phyloP scores from a whole-genome alignment of 2,113 vertebrate species.

The Pseudois nayaur region DNA sequence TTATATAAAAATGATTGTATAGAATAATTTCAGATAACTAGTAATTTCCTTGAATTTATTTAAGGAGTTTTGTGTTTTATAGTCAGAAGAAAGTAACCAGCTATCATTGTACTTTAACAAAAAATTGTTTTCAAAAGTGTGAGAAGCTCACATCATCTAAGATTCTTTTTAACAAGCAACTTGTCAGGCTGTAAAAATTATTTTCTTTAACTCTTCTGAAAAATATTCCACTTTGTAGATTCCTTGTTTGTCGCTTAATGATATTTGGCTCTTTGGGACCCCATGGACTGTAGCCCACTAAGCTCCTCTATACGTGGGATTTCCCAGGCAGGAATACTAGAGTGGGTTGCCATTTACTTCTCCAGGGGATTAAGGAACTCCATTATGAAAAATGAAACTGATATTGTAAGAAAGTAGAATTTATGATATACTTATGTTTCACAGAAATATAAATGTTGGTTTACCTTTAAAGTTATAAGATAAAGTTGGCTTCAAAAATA shows the following conservation, averaged over 20 bases:
- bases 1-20: neutral
- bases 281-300: neutral
- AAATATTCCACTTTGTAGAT: neutral
- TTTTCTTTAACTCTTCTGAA: neutral
- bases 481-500: neutral
- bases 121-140: neutral
- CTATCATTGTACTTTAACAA: neutral
- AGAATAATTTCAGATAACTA: neutral
- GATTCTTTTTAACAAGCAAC: neutral
- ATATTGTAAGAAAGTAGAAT: neutral
- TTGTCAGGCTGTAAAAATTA: neutral
- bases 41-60: neutral
- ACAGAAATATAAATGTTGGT: neutral
- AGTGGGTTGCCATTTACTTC: neutral
- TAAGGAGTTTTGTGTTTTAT: neutral
- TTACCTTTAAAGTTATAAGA: neutral
- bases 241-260: neutral
- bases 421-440: neutral
- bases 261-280: neutral
- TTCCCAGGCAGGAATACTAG: neutral
- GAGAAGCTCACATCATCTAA: neutral
- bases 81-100: neutral
- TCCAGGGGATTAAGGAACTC: neutral
- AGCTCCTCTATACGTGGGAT: neutral
- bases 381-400: neutral